Conservation (phyloP, 64 coral and sea anemone species). For the Dendronephthya gigantea region DNA sequence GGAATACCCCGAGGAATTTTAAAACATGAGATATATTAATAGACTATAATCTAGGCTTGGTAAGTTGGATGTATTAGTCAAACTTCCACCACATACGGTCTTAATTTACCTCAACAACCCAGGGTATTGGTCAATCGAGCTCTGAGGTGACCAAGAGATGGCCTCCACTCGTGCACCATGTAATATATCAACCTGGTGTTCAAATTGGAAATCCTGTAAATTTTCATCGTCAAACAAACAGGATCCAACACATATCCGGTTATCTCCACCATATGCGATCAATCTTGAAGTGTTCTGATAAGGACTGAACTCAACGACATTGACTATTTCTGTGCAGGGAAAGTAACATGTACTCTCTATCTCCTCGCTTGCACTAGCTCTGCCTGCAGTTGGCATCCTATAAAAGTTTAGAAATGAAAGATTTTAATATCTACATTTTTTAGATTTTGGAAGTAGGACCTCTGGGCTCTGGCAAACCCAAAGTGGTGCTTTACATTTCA, state of each 20-base stretch:
- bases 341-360: constrained; percentile 62
- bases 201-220: constrained; percentile 62
- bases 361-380: not conserved
- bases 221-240: constrained; percentile 79
- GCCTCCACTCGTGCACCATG: constrained; percentile 61
- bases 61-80: not conserved
- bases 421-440: too few species aligned
- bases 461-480: too few species aligned
- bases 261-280: constrained; percentile 80
- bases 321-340: constrained; percentile 63
- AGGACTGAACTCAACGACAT: constrained; percentile 82
- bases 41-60: not conserved
- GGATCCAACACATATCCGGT: constrained; percentile 48
- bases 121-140: constrained; percentile 47
- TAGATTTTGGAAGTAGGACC: too few species aligned
- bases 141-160: constrained; percentile 79
- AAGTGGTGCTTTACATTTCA: too few species aligned
- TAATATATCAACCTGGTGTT: constrained; percentile 80
- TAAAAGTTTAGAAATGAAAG: not conserved
- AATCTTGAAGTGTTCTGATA: constrained; percentile 55
- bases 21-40: too few species aligned
- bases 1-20: too few species aligned
- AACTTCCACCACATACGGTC: not conserved
- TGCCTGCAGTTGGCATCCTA: not conserved
- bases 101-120: constrained; percentile 67